phyloP scores from a whole-genome alignment of 2,797 vertebrate species.

The Tamandua tetradactyla region DNA sequence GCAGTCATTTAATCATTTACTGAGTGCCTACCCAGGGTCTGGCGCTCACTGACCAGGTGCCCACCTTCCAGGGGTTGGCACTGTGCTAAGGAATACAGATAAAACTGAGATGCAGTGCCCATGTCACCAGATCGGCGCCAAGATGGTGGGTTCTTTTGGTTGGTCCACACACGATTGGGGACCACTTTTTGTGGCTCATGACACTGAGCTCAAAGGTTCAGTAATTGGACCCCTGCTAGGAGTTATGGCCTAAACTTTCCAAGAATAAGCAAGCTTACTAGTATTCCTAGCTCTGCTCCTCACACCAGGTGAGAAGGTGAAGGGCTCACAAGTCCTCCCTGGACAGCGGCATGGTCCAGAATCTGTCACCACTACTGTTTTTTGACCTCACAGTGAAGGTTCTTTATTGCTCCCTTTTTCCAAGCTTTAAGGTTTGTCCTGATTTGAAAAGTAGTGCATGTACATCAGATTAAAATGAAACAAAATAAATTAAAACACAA shows the following conservation, averaged over 20 bases:
- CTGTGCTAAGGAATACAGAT: background rate
- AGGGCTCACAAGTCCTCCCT: background rate
- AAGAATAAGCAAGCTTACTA: background rate
- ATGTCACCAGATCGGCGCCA: background rate
- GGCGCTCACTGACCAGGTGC: background rate
- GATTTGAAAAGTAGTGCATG: background rate
- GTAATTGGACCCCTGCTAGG: background rate
- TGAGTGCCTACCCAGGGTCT: background rate
- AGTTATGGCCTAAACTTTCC: background rate
- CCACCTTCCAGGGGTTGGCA: background rate
- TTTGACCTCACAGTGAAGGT: background rate
- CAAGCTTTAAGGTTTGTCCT: background rate
- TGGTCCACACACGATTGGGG: background rate
- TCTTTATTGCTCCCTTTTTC: background rate
- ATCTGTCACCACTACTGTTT: background rate
- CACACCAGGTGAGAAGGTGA: background rate
- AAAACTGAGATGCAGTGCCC: too few species aligned
- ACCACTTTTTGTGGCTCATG: background rate
- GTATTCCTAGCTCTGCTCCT: background rate
- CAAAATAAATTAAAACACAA: background rate
- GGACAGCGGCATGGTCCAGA: too few species aligned
- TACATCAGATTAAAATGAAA: background rate
- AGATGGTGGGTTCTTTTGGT: background rate
- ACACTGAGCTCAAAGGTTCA: background rate
- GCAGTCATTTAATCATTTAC: background rate